These are phyloP conservation scores for Echinarachnius parma DNA, from an alignment of 53 echinoderm and acorn worm genomes.

Conservation along the genomic window DNA sequence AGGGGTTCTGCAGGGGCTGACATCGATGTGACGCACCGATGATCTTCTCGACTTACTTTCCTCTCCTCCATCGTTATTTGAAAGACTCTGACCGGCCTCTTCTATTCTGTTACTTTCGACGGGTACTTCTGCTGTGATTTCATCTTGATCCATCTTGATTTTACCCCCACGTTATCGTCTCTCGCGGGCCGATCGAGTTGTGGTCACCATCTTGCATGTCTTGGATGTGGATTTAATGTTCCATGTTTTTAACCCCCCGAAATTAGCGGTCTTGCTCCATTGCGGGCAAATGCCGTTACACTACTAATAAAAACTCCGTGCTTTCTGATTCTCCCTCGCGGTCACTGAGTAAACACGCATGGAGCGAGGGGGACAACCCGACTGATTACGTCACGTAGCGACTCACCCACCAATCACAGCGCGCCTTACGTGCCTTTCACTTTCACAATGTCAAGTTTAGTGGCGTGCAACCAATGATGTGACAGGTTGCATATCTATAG, in stretches of 20 bases:
- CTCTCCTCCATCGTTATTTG: background rate
- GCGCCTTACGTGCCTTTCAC: background rate
- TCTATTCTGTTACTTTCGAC: background rate
- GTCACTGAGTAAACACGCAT: conserved; percentile 17
- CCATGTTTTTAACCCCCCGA: no score
- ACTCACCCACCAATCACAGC: conserved; percentile 2
- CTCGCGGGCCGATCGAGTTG: background rate
- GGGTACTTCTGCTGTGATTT: no score
- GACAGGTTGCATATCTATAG: background rate
- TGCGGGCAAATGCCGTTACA: no score
- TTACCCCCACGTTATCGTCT: background rate
- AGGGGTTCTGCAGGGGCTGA: conserved; percentile 23
- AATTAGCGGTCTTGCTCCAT: no score
- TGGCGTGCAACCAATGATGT: background rate
- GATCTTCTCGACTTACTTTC: background rate
- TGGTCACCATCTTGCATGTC: background rate
- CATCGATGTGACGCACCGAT: conserved; percentile 3
- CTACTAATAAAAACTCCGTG: no score
- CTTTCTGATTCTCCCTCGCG: conserved; percentile 18
- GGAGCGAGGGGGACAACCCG: conserved; percentile 1
- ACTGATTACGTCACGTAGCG: conserved; percentile 31
- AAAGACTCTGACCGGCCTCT: conserved; percentile 12
- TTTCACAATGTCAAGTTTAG: background rate
- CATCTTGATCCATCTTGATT: conserved; percentile 24
- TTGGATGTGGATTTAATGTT: background rate